Conservation (phyloP, 2,797 vertebrate genomes). For the Tadarida brasiliensis region DNA sequence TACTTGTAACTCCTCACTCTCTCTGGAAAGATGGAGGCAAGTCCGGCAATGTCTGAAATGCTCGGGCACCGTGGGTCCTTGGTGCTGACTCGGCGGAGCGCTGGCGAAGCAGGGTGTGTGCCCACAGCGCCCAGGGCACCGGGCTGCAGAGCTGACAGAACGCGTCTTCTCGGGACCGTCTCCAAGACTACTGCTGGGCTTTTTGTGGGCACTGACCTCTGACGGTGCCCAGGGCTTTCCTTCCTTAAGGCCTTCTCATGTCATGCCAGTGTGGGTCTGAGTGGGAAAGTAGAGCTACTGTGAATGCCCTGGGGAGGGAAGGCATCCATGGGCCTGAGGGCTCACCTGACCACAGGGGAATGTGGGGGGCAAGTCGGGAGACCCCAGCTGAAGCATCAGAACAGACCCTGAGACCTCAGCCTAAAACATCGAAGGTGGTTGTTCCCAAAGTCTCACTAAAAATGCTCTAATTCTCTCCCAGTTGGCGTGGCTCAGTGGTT, state of each 20-base stretch:
- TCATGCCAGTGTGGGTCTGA: fast-evolving
- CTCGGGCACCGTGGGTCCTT: not conserved
- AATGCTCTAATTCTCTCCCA: too few relatives aligned
- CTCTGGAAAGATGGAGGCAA: not conserved
- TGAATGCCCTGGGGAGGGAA: not conserved
- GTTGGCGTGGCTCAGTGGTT: too few relatives aligned
- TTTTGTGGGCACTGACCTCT: not conserved
- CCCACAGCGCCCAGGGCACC: too few relatives aligned
- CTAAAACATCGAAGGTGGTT: fast-evolving
- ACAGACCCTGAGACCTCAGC: not conserved
- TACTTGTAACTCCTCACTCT: not conserved
- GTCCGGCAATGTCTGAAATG: not conserved
- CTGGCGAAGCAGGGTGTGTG: fast-evolving
- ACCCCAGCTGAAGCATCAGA: too few relatives aligned
- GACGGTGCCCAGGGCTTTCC: not conserved
- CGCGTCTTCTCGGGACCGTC: too few relatives aligned
- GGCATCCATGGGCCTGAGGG: fast-evolving
- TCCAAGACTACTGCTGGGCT: not conserved
- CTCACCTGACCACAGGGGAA: fast-evolving
- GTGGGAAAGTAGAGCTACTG: not conserved
- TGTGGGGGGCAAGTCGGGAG: not conserved
- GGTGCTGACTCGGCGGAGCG: not conserved
- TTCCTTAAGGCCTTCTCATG: not conserved
- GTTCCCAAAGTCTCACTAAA: fast-evolving
- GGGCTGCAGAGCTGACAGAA: too few relatives aligned